Evolutionary conservation across 2,113 vertebrate genomes (phyloP), one percentile per base, ranked within the genome.

Genomic region (Xyliphius kryptos): DNA sequence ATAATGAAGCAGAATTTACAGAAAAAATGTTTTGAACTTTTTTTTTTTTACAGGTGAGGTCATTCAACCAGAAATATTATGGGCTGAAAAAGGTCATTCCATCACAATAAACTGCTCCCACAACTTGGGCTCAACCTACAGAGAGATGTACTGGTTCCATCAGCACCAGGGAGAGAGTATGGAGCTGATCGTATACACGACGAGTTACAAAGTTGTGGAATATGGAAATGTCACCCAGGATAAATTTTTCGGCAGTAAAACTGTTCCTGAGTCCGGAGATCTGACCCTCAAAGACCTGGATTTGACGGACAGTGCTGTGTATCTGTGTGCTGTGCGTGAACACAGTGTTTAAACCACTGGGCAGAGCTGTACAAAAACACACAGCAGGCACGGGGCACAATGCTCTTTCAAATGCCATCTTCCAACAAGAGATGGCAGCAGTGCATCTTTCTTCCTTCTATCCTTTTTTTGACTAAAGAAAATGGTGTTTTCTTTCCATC

Each of bases 141-240:
- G 0, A 22, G 57, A 77, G 47, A 85, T 85, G 81, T 81, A 81
- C 75, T 81, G 81, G 82, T 84, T 68, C 70, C 56, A 52, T 51
- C 83, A 83, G 61, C 71, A 53, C 12, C 74, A 71, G 8, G 77
- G 74, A 55, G 46, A 79, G 14, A 56, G 21, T 0, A 76, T 84
- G 70, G 56, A 50, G 9, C 60, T 57, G 8, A 66, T 84, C 0
- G 76, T 85, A 14, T 76, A 61, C 1, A 72, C 52, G 2, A 1
- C n/a, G 1, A 0, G 2, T 5, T 3, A 4, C 11, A 1, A 5
- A 12, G 36, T 49, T 3, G 7, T 38, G 49, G 72, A 76, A 0
- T 76, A 63, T 56, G 72, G 55, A 40, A 16, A 46, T 4, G 40
- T 11, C 36, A 65, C 1, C 17, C 15, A 62, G 38, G 64, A 48